phyloP scores from a whole-genome alignment of 2,888 invertebrate genomes.

The Axea sp. region DNA sequence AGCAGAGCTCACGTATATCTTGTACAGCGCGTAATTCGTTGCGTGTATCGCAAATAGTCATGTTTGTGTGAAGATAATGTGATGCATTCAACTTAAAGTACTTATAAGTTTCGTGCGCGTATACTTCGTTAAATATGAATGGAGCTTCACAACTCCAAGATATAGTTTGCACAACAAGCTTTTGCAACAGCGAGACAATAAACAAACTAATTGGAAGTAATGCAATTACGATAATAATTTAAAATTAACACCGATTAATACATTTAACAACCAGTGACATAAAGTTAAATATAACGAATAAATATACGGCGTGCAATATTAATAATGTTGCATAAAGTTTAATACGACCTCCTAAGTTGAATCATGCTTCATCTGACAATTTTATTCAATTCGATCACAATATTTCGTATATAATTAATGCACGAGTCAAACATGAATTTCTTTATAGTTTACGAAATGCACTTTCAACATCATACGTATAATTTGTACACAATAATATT shows the following conservation, averaged over 20 bases:
- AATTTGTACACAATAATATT: too few species aligned
- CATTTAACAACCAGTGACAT: too few species aligned
- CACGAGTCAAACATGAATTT: too few species aligned
- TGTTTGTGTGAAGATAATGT: constrained; percentile 51
- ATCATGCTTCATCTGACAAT: too few species aligned
- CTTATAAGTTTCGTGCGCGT: constrained; percentile 40
- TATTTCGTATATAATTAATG: too few species aligned
- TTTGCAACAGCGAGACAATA: constrained; percentile 11
- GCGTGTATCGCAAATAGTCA: constrained; percentile 33
- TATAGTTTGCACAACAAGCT: constrained; percentile 23
- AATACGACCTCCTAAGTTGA: too few species aligned
- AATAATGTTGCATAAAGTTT: too few species aligned
- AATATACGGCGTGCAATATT: background rate
- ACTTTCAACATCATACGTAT: too few species aligned
- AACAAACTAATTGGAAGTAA: constrained; percentile 25
- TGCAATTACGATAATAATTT: constrained; percentile 22
- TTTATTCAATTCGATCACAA: too few species aligned
- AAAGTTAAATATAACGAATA: too few species aligned
- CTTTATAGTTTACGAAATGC: too few species aligned
- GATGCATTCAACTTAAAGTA: constrained; percentile 44
- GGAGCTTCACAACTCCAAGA: constrained; percentile 29
- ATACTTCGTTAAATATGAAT: constrained; percentile 53
- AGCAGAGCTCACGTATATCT: constrained; percentile 27
- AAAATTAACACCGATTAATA: too few species aligned
- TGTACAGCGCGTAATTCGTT: constrained; percentile 48